phyloP scores from a whole-genome alignment of 2,113 vertebrate genomes.

The Sula dactylatra region DNA sequence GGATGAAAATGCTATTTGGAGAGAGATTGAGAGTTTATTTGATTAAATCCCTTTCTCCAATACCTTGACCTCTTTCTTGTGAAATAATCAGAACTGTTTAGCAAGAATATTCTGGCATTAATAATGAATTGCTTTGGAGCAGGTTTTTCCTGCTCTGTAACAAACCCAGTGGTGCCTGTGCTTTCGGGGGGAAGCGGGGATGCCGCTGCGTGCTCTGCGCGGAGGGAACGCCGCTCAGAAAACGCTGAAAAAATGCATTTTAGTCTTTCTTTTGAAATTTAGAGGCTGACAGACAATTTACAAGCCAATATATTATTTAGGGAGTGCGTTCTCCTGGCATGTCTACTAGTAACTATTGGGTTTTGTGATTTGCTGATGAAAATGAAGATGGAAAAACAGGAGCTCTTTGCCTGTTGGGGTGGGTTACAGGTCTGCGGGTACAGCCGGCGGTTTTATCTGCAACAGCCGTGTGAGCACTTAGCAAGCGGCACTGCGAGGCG shows the following conservation, averaged over 20 bases:
- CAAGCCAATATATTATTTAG: not conserved
- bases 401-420: not conserved
- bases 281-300: not conserved
- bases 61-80: conserved; percentile 92
- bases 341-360: not conserved
- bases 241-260: not conserved
- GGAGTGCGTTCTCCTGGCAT: not conserved
- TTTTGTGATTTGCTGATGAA: not conserved
- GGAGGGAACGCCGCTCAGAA: not conserved
- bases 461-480: not conserved
- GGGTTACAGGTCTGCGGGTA: not conserved
- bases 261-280: conserved; percentile 10
- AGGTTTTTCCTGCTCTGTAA: conserved; percentile 71
- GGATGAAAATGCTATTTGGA: conserved; percentile 88
- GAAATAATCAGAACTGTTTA: conserved; percentile 95
- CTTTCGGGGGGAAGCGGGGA: not conserved
- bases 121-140: conserved; percentile 89
- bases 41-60: conserved; percentile 88
- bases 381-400: not conserved
- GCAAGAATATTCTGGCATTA: conserved; percentile 93
- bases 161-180: conserved; percentile 60
- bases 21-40: conserved; percentile 89
- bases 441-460: not conserved
- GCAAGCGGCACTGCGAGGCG: not conserved
- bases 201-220: not conserved